Base-by-base conservation (phyloP, 2,113 vertebrate species). In the Nerophis ophidion region DNA sequence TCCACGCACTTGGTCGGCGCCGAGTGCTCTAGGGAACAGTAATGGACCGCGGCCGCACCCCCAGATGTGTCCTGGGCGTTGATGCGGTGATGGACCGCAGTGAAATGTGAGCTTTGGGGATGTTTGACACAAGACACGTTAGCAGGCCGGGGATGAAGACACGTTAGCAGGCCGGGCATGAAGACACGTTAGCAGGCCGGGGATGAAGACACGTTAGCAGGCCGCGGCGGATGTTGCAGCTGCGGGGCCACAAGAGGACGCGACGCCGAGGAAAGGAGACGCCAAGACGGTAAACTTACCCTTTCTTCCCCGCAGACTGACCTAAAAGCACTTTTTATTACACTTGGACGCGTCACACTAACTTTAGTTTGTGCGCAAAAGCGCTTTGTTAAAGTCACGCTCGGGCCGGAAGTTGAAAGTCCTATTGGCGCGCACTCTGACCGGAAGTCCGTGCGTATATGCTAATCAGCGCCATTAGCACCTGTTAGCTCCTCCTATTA, bases 21-120 rank as follows among this genome's bases (percentile, higher is more conserved):
- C 15, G 53, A 57, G 63, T 47, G 58, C 17, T 61, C 47, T 15
- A 49, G 35, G 2, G 17, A 34, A 16, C 57, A 15, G 74, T 10
- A 15, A 44, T 38, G 74, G 57, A 66, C 11, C 66, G 15, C 56
- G 65, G 50, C 77, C 76, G 74, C 67, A 38, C 38, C 75, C 75
- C 83, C 83, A 84, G 79, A 83, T 84, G 82, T 76, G 70, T 74
- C 56, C 67, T 69, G 77, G 76, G 77, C 67, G 73, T 77, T 50
- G 48, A 71, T 78, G 68, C 77, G 86, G 81, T 81, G 65, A 74
- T 66, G 72, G 10, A 68, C 63, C 75, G 40, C 76, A 71, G 48
- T 76, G 71, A 75, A 81, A 83, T 36, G 57, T 65, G 66, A 74
- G 65, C 65, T 80, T 79, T 76, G 61, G 69, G 76, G 80, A 74